A percentile compares a stretch with the other conserved stretches of the same genome.
Evolutionary conservation across 2,797 vertebrate genomes (phyloP).

Genomic region (Typhlichthys eigenmanni): DNA sequence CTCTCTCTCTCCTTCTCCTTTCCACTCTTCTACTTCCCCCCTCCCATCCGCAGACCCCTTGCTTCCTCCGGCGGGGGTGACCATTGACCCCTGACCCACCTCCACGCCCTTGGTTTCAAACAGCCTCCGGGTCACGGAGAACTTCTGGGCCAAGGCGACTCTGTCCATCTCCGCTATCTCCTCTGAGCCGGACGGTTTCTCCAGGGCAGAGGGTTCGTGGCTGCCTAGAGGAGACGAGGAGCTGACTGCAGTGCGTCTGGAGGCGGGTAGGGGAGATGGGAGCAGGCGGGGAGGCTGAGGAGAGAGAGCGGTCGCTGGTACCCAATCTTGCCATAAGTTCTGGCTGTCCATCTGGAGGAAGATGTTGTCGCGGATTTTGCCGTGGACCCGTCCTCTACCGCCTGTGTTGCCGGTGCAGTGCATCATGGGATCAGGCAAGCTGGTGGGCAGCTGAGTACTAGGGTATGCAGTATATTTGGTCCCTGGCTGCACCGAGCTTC

Average conservation of each 20-base stretch:
- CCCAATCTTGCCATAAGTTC: conserved; percentile 66
- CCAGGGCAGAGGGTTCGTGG: conserved; percentile 49
- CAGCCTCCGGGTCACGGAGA: conserved; percentile 86
- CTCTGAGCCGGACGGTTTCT: conserved; percentile 72
- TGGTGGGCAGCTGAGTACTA: conserved; percentile 33
- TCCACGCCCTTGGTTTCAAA: conserved; percentile 85
- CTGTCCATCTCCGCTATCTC: conserved; percentile 82
- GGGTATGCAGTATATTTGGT: conserved; percentile 33
- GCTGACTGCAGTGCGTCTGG: conserved; percentile 52
- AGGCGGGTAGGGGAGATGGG: conserved; percentile 39
- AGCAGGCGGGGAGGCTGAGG: conserved; percentile 31
- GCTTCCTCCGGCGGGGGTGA: conserved; percentile 26
- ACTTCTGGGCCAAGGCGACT: conserved; percentile 87
- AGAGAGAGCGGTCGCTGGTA: conserved; percentile 23
- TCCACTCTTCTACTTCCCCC: conserved; percentile 31
- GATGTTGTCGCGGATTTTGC: conserved; percentile 88
- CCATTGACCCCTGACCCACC: conserved; percentile 33
- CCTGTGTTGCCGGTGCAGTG: conserved; percentile 59
- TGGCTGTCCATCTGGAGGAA: conserved; percentile 90
- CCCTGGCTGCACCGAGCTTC: conserved; percentile 54
- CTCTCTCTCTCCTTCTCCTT: conserved; percentile 35
- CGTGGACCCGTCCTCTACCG: conserved; percentile 69
- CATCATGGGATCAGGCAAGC: conserved; percentile 56
- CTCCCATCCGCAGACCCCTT: conserved; percentile 31
- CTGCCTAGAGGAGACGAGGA: conserved; percentile 72